phyloP scores from a whole-genome alignment of 2,113 vertebrate species.

The Takifugu flavidus region DNA sequence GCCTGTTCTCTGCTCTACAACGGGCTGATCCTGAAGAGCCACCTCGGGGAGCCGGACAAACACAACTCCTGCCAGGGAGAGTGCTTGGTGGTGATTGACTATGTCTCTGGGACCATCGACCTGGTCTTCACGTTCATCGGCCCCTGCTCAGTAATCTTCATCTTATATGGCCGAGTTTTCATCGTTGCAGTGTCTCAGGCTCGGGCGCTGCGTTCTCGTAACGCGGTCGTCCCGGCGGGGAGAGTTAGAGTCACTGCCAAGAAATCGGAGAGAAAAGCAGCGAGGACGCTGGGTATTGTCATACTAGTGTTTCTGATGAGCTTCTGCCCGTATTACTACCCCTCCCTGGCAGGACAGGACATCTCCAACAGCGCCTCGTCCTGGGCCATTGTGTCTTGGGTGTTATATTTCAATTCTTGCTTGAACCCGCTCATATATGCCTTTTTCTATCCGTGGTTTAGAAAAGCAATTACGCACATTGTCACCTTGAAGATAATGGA shows the following conservation, averaged over 20 bases:
- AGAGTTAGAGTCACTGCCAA: conserved; percentile 6
- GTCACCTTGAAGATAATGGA: conserved; percentile 52
- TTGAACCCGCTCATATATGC: conserved; percentile 64
- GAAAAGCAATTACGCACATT: conserved; percentile 48
- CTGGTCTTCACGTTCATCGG: conserved; percentile 49
- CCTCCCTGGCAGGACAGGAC: conserved; percentile 29
- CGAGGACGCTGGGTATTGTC: conserved; percentile 53
- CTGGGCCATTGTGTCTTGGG: conserved; percentile 32
- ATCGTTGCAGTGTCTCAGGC: conserved; percentile 54
- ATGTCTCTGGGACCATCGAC: conserved; percentile 31
- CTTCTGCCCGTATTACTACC: conserved; percentile 51
- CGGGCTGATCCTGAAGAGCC: conserved; percentile 34
- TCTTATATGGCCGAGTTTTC: conserved; percentile 55
- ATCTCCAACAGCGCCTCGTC: conserved; percentile 14
- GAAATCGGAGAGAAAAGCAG: conserved; percentile 58
- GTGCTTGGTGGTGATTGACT: conserved; percentile 49
- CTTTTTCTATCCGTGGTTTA: conserved; percentile 67
- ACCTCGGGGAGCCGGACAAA: conserved; percentile 25
- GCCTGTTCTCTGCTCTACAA: conserved; percentile 45
- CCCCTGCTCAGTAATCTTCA: conserved; percentile 44
- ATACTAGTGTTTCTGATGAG: conserved; percentile 48
- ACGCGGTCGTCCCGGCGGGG: background rate
- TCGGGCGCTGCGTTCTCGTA: conserved; percentile 34
- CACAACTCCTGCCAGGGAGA: conserved; percentile 44
- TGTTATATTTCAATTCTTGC: conserved; percentile 47